Evolutionary conservation across 1,140 invertebrate species (phyloP).

Genomic region (Zaprionus lachaisei): DNA sequence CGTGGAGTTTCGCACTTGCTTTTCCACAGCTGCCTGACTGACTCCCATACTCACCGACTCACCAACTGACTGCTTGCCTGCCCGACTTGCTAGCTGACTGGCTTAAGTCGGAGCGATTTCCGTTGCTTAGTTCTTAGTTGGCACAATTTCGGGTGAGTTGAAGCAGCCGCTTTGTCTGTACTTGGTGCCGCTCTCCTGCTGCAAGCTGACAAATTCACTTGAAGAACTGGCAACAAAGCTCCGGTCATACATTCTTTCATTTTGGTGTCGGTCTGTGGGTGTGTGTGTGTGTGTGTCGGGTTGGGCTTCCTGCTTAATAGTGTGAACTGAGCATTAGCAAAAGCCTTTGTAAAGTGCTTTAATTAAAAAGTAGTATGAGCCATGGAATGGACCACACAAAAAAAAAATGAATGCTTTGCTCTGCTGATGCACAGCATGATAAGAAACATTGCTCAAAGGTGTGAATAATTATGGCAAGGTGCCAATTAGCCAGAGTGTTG

Average conservation of each 20-base stretch:
- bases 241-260: neutral
- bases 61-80: neutral
- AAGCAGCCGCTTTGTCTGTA: slow-evolving; percentile 29
- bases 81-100: slow-evolving; percentile 3
- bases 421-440: neutral
- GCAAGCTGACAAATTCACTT: slow-evolving; percentile 51
- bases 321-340: slow-evolving; percentile 32
- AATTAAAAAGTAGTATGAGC: slow-evolving; percentile 28
- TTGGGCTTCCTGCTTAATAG: slow-evolving; percentile 3
- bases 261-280: neutral
- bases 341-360: slow-evolving; percentile 35
- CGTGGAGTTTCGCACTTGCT: slow-evolving; percentile 49
- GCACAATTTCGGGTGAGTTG: slow-evolving; percentile 19
- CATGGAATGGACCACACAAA: neutral
- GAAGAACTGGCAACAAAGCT: slow-evolving; percentile 35
- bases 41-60: neutral
- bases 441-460: neutral
- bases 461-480: slow-evolving; percentile 31
- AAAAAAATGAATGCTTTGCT: slow-evolving; percentile 2
- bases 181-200: slow-evolving; percentile 12
- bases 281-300: neutral
- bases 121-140: slow-evolving; percentile 36
- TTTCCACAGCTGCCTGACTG: slow-evolving; percentile 6
- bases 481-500: slow-evolving; percentile 27
- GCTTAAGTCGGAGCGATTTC: slow-evolving; percentile 42